Evolutionary conservation across 2,797 vertebrate genomes (phyloP).

Genomic region (Coregonus suidteri): DNA sequence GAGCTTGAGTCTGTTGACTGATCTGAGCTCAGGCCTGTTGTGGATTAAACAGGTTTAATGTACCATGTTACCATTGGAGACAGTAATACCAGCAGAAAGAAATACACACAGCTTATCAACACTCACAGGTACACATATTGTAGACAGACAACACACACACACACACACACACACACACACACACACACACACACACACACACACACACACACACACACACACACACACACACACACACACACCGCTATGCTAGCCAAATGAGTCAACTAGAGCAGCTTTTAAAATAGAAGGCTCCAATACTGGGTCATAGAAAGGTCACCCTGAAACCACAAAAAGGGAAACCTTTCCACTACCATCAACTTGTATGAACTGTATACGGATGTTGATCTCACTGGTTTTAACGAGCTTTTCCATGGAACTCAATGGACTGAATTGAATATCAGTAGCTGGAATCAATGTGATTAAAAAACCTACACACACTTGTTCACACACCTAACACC

Average conservation of each 20-base stretch:
- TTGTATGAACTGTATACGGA: not conserved
- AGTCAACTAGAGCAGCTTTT: not conserved
- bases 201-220: conserved; percentile 14
- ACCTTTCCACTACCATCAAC: not conserved
- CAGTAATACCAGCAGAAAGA: conserved; percentile 64
- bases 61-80: not conserved
- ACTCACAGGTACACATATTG: conserved; percentile 55
- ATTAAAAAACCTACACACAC: not conserved
- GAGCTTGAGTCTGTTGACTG: not conserved
- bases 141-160: conserved; percentile 45
- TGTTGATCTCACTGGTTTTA: not conserved
- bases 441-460: not conserved
- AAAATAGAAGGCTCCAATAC: not conserved
- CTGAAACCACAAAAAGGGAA: not conserved
- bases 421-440: not conserved
- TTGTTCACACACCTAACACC: not conserved
- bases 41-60: not conserved
- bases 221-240: conserved; percentile 5
- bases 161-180: conserved; percentile 14
- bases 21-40: not conserved
- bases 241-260: not conserved
- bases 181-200: conserved; percentile 13
- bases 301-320: conserved; percentile 25
- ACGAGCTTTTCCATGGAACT: too few relatives aligned
- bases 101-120: conserved; percentile 62